Percentiles rank a stretch among this genome's conserved stretches.
These are phyloP conservation scores for Zaprionus capensis DNA, from an alignment of 1,140 invertebrate genomes.

Conservation along the genomic window DNA sequence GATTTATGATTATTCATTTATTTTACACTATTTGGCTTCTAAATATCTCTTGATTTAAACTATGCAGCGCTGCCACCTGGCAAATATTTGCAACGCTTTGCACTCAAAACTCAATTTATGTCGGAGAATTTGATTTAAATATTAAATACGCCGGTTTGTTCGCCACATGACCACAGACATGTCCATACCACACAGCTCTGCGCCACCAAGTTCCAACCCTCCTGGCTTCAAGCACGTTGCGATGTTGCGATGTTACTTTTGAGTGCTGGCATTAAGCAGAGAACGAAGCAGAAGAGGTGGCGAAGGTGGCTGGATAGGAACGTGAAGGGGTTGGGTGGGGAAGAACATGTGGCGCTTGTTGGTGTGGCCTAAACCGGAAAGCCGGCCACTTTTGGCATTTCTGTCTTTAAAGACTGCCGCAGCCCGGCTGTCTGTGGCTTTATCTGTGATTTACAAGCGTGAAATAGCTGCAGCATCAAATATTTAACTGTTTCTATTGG, in stretches of 20 bases:
- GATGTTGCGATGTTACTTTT: background rate
- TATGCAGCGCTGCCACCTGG: conserved; percentile 10
- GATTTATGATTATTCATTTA: conserved; percentile 74
- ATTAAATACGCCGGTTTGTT: conserved; percentile 61
- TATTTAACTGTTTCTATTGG: conserved; percentile 74
- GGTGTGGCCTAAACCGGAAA: conserved; percentile 7
- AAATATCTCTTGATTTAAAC: conserved; percentile 4
- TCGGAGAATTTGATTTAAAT: conserved; percentile 72
- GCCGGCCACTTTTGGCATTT: conserved; percentile 30
- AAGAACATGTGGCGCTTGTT: background rate
- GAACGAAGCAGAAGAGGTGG: background rate
- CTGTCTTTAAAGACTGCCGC: conserved; percentile 27
- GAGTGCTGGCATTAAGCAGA: background rate
- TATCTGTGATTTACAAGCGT: conserved; percentile 77
- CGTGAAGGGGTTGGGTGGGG: background rate
- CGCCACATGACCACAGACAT: conserved; percentile 18
- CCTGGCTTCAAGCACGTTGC: background rate
- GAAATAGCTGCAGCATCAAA: conserved; percentile 77
- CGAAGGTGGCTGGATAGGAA: background rate
- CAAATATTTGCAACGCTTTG: conserved; percentile 58
- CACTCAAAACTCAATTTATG: conserved; percentile 53
- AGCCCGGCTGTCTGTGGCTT: conserved; percentile 60
- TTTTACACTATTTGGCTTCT: conserved; percentile 46
- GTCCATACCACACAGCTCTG: background rate
- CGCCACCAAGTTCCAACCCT: conserved; percentile 6